phyloP scores from a whole-genome alignment of 1,140 invertebrate species.

The Chrysopa pallens region DNA sequence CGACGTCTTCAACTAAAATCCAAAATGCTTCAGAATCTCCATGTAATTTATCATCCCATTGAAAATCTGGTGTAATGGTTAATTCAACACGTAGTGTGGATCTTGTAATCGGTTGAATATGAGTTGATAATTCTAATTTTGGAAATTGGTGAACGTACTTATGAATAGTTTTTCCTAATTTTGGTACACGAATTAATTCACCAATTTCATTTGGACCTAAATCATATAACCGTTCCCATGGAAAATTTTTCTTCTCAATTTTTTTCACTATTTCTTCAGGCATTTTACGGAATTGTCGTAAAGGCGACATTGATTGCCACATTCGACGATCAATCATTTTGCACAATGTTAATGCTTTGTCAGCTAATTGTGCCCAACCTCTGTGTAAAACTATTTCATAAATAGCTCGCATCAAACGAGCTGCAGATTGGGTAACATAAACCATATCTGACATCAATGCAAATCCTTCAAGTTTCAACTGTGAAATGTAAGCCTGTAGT shows the following conservation, averaged over 20 bases:
- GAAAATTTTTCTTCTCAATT: conserved; percentile 95
- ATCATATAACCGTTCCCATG: conserved; percentile 89
- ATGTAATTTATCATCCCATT: conserved; percentile 97
- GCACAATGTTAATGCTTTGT: conserved; percentile 88
- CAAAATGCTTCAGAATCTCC: conserved; percentile 95
- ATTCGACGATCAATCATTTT: conserved; percentile 98
- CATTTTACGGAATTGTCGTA: conserved; percentile 95
- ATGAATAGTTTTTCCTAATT: conserved; percentile 93
- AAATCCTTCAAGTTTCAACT: conserved; percentile 95
- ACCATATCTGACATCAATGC: conserved; percentile 99
- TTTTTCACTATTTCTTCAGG: conserved; percentile 96
- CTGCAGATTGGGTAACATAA: conserved; percentile 95
- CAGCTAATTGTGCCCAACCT: conserved; percentile 95
- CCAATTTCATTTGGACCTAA: conserved; percentile 94
- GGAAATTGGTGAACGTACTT: conserved; percentile 97
- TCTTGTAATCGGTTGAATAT: conserved; percentile 94
- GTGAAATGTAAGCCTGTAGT: conserved; percentile 95
- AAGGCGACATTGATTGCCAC: conserved; percentile 99
- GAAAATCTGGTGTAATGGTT: conserved; percentile 97
- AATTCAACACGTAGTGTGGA: conserved; percentile 88
- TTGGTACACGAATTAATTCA: conserved; percentile 88
- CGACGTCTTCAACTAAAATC: conserved; percentile 97
- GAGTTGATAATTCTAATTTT: conserved; percentile 83
- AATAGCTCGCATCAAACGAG: conserved; percentile 86
- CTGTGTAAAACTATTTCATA: conserved; percentile 83